Conservation (phyloP, 2,113 vertebrate species). For the Melanostigma gelatinosum region DNA sequence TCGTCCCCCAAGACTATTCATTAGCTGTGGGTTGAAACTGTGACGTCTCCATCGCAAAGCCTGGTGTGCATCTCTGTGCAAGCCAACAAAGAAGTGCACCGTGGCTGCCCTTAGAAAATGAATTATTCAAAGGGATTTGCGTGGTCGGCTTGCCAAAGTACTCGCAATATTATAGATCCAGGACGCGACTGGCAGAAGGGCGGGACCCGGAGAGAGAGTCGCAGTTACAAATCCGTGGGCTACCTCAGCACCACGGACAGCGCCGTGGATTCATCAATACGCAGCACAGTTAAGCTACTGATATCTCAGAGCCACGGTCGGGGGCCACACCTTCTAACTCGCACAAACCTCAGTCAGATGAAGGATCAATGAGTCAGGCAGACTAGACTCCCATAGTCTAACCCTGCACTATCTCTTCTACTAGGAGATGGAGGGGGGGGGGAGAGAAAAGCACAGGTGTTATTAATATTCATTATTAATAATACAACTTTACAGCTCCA, state of each 20-base stretch:
- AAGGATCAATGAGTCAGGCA: neutral
- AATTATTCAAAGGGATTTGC: neutral
- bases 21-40: neutral
- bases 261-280: neutral
- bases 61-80: neutral
- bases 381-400: neutral
- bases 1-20: conserved; percentile 1
- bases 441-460: no score
- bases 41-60: conserved; percentile 1
- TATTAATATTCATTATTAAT: no score
- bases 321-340: neutral
- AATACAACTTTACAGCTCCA: neutral
- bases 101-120: neutral
- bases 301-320: neutral
- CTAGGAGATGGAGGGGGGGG: neutral
- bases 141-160: neutral
- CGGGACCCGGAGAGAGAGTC: neutral
- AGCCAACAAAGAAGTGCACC: neutral
- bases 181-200: neutral
- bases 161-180: neutral
- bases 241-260: neutral
- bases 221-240: neutral
- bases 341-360: neutral
- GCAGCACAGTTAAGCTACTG: neutral
- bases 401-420: neutral